A percentile compares a stretch with the other conserved stretches of the same genome.
Conservation (phyloP, 92 coral and sea anemone species). For the Meandrina meandrites region DNA sequence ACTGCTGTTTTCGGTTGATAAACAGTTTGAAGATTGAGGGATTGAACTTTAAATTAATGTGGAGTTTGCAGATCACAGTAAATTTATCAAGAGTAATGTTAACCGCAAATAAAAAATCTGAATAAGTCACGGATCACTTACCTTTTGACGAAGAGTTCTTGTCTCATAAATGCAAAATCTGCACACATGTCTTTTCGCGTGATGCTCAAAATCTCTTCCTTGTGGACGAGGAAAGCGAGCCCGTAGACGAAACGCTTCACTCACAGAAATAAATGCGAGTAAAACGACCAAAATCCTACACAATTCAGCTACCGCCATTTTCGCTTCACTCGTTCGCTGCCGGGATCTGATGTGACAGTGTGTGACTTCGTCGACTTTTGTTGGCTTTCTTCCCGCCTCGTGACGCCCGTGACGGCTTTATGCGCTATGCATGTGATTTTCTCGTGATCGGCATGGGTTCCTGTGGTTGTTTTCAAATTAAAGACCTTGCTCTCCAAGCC, state of each 20-base stretch:
- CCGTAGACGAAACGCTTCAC: conserved; percentile 73
- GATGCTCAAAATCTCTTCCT: conserved; percentile 43
- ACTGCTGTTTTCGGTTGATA: neutral
- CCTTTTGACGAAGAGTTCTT: conserved; percentile 83
- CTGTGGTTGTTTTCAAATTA: neutral
- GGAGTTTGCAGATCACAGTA: neutral
- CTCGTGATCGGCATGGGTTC: conserved; percentile 37
- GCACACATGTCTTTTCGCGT: conserved; percentile 81
- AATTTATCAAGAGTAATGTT: neutral
- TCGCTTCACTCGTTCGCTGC: neutral
- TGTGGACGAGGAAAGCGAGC: conserved; percentile 87
- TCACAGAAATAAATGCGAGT: conserved; percentile 13
- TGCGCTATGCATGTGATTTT: neutral
- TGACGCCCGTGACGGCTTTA: neutral
- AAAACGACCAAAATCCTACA: conserved; percentile 36
- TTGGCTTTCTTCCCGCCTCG: neutral
- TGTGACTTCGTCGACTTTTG: conserved; percentile 1
- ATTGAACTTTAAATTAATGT: neutral
- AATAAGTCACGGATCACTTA: conserved; percentile 40
- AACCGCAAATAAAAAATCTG: neutral
- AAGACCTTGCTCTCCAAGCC: neutral
- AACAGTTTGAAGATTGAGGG: neutral
- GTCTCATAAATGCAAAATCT: conserved; percentile 90
- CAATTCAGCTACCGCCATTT: conserved; percentile 37
- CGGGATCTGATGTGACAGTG: conserved; percentile 15